Conservation (phyloP, 2,888 invertebrate genomes). For the Metacarcinus magister region DNA sequence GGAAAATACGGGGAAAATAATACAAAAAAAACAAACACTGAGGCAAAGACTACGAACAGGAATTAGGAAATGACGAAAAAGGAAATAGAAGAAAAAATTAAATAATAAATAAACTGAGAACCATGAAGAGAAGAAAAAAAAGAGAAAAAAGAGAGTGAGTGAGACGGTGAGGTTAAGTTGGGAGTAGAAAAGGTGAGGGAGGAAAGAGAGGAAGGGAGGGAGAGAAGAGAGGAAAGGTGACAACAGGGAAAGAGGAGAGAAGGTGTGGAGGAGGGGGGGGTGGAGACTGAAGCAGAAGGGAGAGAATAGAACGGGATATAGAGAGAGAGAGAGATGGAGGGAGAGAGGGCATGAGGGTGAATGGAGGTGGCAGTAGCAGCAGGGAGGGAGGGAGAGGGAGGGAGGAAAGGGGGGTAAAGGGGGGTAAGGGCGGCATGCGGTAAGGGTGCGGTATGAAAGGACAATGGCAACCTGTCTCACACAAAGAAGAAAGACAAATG, state of each 20-base stretch:
- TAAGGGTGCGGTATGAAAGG: slow-evolving; percentile 69
- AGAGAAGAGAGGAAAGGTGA: not conserved
- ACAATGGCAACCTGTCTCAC: slow-evolving; percentile 71
- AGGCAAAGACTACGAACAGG: not conserved
- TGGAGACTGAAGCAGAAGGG: slow-evolving; percentile 32
- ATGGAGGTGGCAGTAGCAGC: not conserved
- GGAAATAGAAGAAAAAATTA: not conserved
- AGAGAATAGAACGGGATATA: not conserved
- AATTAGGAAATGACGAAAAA: not conserved
- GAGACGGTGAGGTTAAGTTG: not conserved
- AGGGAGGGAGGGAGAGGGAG: not conserved
- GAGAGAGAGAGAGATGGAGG: not conserved
- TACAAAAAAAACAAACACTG: not conserved
- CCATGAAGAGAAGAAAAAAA: not conserved
- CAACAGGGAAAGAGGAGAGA: not conserved
- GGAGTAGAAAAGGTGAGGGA: not conserved
- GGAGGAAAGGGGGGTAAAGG: not conserved
- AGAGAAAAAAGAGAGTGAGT: not conserved
- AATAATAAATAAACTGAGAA: not conserved
- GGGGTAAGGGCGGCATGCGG: slow-evolving; percentile 67
- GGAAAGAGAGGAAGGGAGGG: not conserved
- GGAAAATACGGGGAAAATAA: not conserved
- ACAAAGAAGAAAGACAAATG: slow-evolving; percentile 78
- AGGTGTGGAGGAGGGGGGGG: not conserved
- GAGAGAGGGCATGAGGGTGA: not conserved